Evolutionary conservation across 2,797 vertebrate species (phyloP).

Genomic region (Melanotaenia parkinsoni): DNA sequence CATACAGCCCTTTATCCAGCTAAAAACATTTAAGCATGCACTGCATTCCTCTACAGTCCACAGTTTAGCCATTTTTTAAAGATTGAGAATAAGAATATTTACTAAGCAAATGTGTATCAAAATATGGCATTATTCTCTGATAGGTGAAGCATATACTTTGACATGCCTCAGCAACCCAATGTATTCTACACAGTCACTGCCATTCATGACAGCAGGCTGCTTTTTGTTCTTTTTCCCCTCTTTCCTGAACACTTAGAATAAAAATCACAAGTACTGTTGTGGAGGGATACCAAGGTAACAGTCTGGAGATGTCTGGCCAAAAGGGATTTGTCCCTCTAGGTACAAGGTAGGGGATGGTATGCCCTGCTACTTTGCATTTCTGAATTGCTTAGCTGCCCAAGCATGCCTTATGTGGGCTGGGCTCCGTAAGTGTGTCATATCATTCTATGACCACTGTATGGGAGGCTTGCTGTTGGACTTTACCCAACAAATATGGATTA

Average conservation of each 20-base stretch:
- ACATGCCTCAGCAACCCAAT: conserved; percentile 78
- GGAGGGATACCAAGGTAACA: conserved; percentile 85
- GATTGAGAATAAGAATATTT: conserved; percentile 66
- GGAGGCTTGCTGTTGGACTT: conserved; percentile 92
- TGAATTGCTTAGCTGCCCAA: conserved; percentile 98
- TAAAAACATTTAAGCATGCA: conserved; percentile 3
- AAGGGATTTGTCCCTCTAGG: conserved; percentile 96
- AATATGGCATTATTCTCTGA: conserved; percentile 82
- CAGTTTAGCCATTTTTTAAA: conserved; percentile 30
- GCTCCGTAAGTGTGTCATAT: conserved; percentile 93
- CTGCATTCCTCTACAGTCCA: conserved; percentile 13
- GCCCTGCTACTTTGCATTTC: conserved; percentile 94
- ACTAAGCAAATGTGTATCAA: conserved; percentile 78
- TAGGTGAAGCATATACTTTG: conserved; percentile 81
- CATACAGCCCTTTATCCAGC: conserved; percentile 1
- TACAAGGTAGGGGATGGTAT: conserved; percentile 84
- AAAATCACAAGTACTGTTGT: conserved; percentile 82
- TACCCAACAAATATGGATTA: conserved; percentile 99
- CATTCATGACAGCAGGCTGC: conserved; percentile 76
- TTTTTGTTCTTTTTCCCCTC: conserved; percentile 74
- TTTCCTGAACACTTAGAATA: conserved; percentile 80
- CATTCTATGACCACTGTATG: conserved; percentile 90
- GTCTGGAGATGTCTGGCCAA: conserved; percentile 90
- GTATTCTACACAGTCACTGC: conserved; percentile 80
- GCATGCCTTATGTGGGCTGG: conserved; percentile 88